Evolutionary conservation across 2,113 vertebrate species (phyloP), one percentile per base, ranked within the genome.

Genomic region (Butorides virescens): DNA sequence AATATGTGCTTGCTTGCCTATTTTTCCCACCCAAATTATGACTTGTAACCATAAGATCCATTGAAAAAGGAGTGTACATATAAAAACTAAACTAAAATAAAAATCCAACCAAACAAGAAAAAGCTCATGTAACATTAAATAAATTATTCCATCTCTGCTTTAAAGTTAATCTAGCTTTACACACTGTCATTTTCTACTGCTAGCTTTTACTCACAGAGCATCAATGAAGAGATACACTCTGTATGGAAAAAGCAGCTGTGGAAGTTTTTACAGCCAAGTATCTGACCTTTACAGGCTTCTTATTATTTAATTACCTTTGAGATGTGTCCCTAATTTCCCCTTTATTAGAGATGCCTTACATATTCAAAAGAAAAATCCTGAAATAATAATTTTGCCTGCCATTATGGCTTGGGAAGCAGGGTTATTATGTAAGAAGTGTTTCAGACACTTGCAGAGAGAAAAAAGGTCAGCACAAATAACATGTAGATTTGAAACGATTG

Each of bases 261-360:
- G 50, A 94, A 94, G 18, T 49, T 91, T 91, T 83, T 75, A 86
- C 62, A 88, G 89, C 53, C 84, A 92, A 92, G 32, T 32, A 87
- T 90, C 74, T 95, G 94, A 95, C 95, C 92, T 96, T 96, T 94
- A 83, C 15, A 83, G 62, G 46, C 58, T 92, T 75, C 66, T 84
- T 92, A 92, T 94, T 97, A 91, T 90, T 96, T 95, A 79, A 90
- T 95, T 95, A 71, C 63, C 89, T 86, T 86, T 86, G 84, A 95
- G 81, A 79, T 3, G 59, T 59, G 67, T 79, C 77, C 78, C 47
- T 92, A 89, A 95, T 95, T 97, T 95, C 23, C 42, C 71, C 75
- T 90, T 90, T 66, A 82, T 73, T 90, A 86, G 46, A 80, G 11
- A 87, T 52, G 84, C 46, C 55, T 55, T 82, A 52, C 0, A 0